Evolutionary conservation across 2,888 invertebrate genomes (phyloP).

Genomic region (Drosophila silvestris): DNA sequence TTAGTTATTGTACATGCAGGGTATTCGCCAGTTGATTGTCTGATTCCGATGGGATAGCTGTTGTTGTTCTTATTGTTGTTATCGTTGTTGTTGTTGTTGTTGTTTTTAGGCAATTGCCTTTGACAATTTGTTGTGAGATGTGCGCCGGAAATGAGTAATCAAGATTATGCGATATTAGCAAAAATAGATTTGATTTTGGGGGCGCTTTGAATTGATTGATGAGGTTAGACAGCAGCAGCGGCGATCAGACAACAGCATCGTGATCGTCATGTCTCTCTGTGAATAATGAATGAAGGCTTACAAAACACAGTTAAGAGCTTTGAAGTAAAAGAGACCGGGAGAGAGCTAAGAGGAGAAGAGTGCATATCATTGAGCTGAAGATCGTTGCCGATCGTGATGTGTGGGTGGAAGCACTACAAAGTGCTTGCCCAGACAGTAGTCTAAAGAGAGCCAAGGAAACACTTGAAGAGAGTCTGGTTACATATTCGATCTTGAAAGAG

Average conservation of each 20-base stretch:
- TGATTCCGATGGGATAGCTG: neutral
- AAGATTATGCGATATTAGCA: slow-evolving; percentile 78
- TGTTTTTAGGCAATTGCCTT: slow-evolving; percentile 58
- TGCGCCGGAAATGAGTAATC: slow-evolving; percentile 79
- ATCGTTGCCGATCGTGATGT: slow-evolving; percentile 10
- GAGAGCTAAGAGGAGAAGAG: slow-evolving; percentile 5
- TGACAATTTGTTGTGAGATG: slow-evolving; percentile 71
- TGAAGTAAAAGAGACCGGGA: slow-evolving; percentile 1
- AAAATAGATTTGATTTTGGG: slow-evolving; percentile 76
- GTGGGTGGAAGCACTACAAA: slow-evolving; percentile 29
- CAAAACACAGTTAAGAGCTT: slow-evolving; percentile 49
- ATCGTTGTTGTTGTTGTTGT: slow-evolving; percentile 28
- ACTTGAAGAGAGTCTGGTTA: slow-evolving; percentile 4
- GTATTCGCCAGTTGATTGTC: slow-evolving; percentile 47
- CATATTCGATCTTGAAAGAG: neutral
- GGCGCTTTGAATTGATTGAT: slow-evolving; percentile 69
- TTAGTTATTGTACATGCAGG: slow-evolving; percentile 25
- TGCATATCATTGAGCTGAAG: slow-evolving; percentile 9
- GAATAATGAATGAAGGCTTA: slow-evolving; percentile 38
- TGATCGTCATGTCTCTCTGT: slow-evolving; percentile 42
- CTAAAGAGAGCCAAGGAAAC: slow-evolving; percentile 11
- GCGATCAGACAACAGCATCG: slow-evolving; percentile 38
- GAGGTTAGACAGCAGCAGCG: slow-evolving; percentile 62
- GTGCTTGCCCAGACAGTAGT: slow-evolving; percentile 18
- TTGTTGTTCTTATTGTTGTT: slow-evolving; percentile 20